Percentiles rank a stretch among this genome's conserved stretches.
Evolutionary conservation across 1,140 invertebrate genomes (phyloP).

Genomic region (Lerema accius): DNA sequence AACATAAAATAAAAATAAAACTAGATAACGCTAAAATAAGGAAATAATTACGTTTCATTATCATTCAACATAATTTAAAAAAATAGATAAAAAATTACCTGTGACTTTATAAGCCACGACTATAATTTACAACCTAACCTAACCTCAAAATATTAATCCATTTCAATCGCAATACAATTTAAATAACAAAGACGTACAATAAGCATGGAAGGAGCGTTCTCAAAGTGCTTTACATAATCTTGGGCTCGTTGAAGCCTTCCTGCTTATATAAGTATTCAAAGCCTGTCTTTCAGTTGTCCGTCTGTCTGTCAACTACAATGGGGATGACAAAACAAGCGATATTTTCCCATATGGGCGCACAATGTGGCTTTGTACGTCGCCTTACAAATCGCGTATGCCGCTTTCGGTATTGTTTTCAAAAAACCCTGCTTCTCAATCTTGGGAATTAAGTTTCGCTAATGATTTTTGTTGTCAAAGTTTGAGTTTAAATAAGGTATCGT

Average conservation of each 20-base stretch:
- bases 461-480: neutral
- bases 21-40: too few species aligned
- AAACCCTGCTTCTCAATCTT: constrained; percentile 32
- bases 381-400: constrained; percentile 56
- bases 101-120: too few species aligned
- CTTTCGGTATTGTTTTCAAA: constrained; percentile 57
- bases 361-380: constrained; percentile 63
- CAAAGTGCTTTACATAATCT: constrained; percentile 61
- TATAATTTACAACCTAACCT: neutral
- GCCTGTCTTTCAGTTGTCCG: constrained; percentile 77
- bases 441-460: neutral
- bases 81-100: too few species aligned
- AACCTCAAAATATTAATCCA: constrained; percentile 16
- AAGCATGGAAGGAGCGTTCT: constrained; percentile 28
- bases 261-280: constrained; percentile 72
- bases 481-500: too few species aligned
- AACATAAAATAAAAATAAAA: too few species aligned
- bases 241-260: constrained; percentile 48
- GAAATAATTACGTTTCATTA: too few species aligned
- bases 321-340: constrained; percentile 75
- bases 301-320: constrained; percentile 75
- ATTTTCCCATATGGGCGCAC: constrained; percentile 79
- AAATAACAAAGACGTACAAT: constrained; percentile 42
- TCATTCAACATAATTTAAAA: too few species aligned
- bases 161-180: constrained; percentile 35